Conservation (phyloP, 2,888 invertebrate species). For the Argyresthia albistria region DNA sequence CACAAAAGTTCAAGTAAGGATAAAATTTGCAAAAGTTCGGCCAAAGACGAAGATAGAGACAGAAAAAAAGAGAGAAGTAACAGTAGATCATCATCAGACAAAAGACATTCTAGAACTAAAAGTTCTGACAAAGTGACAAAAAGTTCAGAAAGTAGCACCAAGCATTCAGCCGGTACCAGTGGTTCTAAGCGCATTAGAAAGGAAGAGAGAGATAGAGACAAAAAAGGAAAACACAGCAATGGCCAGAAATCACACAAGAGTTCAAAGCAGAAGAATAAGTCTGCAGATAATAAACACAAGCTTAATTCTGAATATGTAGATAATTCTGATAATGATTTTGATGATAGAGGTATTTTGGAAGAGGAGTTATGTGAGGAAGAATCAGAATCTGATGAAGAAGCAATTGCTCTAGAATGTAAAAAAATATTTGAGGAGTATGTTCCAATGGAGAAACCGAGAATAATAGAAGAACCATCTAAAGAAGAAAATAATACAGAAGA, state of each 20-base stretch:
- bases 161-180: slow-evolving; percentile 20
- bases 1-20: slow-evolving; percentile 45
- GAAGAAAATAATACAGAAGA: slow-evolving; percentile 42
- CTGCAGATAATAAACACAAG: slow-evolving; percentile 22
- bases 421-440: slow-evolving; percentile 89
- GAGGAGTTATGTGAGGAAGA: slow-evolving; percentile 42
- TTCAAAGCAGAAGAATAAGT: slow-evolving; percentile 21
- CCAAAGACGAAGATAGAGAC: slow-evolving; percentile 10
- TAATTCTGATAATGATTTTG: slow-evolving; percentile 23
- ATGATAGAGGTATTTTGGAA: slow-evolving; percentile 14
- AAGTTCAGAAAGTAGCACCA: slow-evolving; percentile 16
- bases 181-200: slow-evolving; percentile 29
- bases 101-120: slow-evolving; percentile 2
- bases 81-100: slow-evolving; percentile 3
- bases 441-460: slow-evolving; percentile 41
- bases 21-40: slow-evolving; percentile 24
- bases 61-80: slow-evolving; percentile 10
- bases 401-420: slow-evolving; percentile 86
- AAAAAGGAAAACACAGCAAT: slow-evolving; percentile 25
- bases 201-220: slow-evolving; percentile 12
- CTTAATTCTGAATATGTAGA: slow-evolving; percentile 32
- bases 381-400: slow-evolving; percentile 76
- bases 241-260: slow-evolving; percentile 29
- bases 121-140: slow-evolving; percentile 12
- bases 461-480: slow-evolving; percentile 27